Conservation (phyloP, 2,797 vertebrate species). For the Strix occidentalis region DNA sequence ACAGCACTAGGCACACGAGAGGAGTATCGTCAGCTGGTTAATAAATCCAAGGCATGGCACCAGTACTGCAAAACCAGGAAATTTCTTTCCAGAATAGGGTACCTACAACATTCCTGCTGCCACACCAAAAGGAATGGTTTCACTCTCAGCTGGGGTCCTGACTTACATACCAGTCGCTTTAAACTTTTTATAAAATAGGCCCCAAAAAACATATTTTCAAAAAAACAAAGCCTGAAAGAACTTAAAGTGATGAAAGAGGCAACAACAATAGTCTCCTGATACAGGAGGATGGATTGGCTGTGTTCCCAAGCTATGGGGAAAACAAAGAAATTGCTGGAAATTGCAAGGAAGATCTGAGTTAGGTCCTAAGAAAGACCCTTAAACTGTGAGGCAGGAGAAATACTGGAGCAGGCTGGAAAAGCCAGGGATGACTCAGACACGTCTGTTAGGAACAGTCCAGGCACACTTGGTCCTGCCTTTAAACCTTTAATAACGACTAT, state of each 20-base stretch:
- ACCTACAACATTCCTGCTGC: background rate
- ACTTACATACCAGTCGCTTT: background rate
- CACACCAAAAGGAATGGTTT: background rate
- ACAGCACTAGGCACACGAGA: background rate
- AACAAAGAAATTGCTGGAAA: background rate
- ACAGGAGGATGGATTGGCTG: rapidly evolving
- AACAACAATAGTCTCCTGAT: background rate
- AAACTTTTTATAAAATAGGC: background rate
- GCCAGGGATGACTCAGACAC: background rate
- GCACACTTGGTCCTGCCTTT: background rate
- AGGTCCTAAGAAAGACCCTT: background rate
- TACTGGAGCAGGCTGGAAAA: background rate
- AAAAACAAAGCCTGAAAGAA: background rate
- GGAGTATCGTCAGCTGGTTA: background rate
- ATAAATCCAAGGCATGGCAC: background rate
- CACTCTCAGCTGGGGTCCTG: background rate
- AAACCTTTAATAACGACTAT: background rate
- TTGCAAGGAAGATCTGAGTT: background rate
- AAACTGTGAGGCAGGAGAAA: background rate
- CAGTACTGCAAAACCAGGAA: background rate
- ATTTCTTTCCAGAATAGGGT: background rate
- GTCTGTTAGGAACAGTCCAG: background rate
- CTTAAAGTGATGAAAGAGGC: background rate
- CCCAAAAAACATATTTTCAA: background rate
- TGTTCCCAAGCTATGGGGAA: background rate